Evolutionary conservation across 1,140 invertebrate species (phyloP).

Genomic region (Choristoneura fumiferana): DNA sequence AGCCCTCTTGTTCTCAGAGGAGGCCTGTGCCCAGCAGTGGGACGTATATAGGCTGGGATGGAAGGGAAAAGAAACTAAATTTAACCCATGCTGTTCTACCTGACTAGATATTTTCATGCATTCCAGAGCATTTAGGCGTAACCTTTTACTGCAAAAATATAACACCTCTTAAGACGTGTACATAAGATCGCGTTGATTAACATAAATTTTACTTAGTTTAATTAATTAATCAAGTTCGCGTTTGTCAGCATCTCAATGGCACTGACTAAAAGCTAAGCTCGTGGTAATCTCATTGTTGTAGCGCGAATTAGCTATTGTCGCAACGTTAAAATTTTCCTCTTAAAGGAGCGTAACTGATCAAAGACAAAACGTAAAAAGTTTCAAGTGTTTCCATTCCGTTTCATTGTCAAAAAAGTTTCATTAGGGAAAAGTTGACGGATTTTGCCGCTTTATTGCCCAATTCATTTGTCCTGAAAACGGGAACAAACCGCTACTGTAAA

Average conservation of each 20-base stretch:
- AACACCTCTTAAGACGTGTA: too few relatives aligned
- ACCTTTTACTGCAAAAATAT: too few relatives aligned
- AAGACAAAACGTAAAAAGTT: slow-evolving; percentile 54
- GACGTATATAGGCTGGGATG: too few relatives aligned
- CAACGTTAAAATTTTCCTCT: slow-evolving; percentile 23
- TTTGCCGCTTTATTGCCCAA: slow-evolving; percentile 64
- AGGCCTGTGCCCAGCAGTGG: too few relatives aligned
- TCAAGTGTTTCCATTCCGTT: slow-evolving; percentile 49
- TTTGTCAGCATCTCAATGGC: background rate
- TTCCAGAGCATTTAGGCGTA: too few relatives aligned
- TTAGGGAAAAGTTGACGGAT: slow-evolving; percentile 65
- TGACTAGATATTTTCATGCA: too few relatives aligned
- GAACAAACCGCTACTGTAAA: slow-evolving; percentile 55
- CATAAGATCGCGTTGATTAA: too few relatives aligned
- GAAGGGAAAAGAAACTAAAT: too few relatives aligned
- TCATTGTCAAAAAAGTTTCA: slow-evolving; percentile 68
- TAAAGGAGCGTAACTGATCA: slow-evolving; percentile 45
- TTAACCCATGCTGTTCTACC: too few relatives aligned
- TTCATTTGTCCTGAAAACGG: slow-evolving; percentile 61
- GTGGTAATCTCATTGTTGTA: background rate
- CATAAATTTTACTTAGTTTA: too few relatives aligned
- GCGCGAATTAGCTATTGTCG: slow-evolving; percentile 20
- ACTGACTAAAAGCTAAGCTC: background rate
- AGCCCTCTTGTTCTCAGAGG: too few relatives aligned
- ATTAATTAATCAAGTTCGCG: too few relatives aligned